phyloP scores from a whole-genome alignment of 2,888 invertebrate genomes.

The Thymelicus acteon region DNA sequence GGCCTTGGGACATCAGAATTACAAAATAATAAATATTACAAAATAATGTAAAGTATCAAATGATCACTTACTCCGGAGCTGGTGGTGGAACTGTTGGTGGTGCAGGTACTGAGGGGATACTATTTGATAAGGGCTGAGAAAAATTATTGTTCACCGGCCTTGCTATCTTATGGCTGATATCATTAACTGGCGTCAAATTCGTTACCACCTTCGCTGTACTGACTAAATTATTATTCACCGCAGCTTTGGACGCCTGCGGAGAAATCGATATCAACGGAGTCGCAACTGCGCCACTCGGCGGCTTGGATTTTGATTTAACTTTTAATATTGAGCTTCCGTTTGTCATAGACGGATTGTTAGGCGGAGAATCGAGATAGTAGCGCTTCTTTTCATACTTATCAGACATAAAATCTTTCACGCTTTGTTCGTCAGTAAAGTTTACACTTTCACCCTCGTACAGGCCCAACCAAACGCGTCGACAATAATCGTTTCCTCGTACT shows the following conservation, averaged over 20 bases:
- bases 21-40: too few species aligned
- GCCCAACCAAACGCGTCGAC: constrained; percentile 96
- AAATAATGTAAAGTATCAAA: not conserved
- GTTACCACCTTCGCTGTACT: constrained; percentile 66
- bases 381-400: constrained; percentile 98
- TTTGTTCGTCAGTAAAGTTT: constrained; percentile 94
- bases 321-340: constrained; percentile 66
- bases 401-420: constrained; percentile 96
- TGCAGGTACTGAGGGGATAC: constrained; percentile 46
- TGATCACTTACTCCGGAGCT: constrained; percentile 73
- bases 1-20: too few species aligned
- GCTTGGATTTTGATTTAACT: constrained; percentile 66
- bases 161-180: constrained; percentile 65
- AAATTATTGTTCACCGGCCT: constrained; percentile 67
- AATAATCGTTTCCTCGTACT: constrained; percentile 96
- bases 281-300: constrained; percentile 57
- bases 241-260: constrained; percentile 60
- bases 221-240: constrained; percentile 58
- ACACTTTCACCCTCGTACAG: constrained; percentile 90
- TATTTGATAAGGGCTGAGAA: constrained; percentile 58
- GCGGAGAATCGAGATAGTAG: constrained; percentile 77
- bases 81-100: constrained; percentile 50
- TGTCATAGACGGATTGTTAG: constrained; percentile 53
- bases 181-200: constrained; percentile 59
- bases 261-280: constrained; percentile 74